Evolutionary conservation across 2,113 vertebrate species (phyloP), one percentile per base, ranked within the genome.

Genomic region (Apodemus speciosus): DNA sequence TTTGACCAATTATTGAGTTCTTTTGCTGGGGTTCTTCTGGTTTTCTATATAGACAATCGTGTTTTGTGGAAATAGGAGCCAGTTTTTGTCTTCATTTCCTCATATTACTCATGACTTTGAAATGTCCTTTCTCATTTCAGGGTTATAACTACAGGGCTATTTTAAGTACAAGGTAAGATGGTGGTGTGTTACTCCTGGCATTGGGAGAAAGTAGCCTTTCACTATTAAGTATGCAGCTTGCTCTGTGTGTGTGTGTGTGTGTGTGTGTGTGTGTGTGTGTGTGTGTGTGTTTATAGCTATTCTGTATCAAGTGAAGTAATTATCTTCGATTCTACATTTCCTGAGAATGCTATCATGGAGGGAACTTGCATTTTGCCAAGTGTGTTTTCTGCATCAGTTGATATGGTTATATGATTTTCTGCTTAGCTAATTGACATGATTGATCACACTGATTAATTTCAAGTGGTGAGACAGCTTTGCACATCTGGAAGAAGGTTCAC

Each of bases 391-490:
- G n/a, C 14, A 91, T 43, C 43, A 49, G 43, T 46, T 71, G 21
- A 73, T 79, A 72, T 1, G 8, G 71, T 88, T 91, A 89, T 58
- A 76, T 71, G 51, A 91, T 79, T 73, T 93, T 89, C 35, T 58
- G 49, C 68, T 81, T 58, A 60, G 84, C 23, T 51, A 91, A 53
- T 89, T 60, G 80, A 66, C 40, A 51, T 32, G 53, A 79, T 88
- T 46, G 35, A 93, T 66, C 81, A 66, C 16, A 49, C 6, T 87
- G 49, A 66, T 73, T 83, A 38, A 46, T 92, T 73, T 93, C 62
- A 53, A 51, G 53, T 60, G 35, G 30, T 79, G 27, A 38, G 46
- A 23, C 62, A 68, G 25, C 51, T 35, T 87, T 79, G 4, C 60
- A 71, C 66, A 93, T 10, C 27, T 89, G 21, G 73, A 89, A 69